These are phyloP conservation scores for Megalops atlanticus DNA, from an alignment of 2,113 vertebrate genomes.

Conservation along the genomic window DNA sequence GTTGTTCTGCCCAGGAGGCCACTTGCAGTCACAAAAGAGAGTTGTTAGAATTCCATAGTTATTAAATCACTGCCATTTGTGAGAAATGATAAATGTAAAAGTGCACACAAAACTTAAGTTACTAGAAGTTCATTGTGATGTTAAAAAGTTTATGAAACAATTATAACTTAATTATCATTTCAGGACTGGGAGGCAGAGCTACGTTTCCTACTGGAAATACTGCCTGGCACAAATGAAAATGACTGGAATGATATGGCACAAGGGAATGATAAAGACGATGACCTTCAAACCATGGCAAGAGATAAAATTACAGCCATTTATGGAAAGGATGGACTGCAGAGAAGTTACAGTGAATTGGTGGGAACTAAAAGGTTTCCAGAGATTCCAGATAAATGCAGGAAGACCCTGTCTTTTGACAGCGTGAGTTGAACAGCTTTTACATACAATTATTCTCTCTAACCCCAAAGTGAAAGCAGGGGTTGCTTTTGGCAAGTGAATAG, in stretches of 20 bases:
- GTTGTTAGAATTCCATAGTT: too few relatives aligned
- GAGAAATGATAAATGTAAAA: too few relatives aligned
- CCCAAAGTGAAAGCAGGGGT: too few relatives aligned
- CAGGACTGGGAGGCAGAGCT: conserved; percentile 19
- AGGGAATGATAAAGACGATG: not conserved
- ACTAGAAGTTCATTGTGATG: not conserved
- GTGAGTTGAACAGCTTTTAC: conserved; percentile 10
- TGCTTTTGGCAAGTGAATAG: too few relatives aligned
- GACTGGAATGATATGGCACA: too few relatives aligned
- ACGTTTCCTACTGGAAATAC: not conserved
- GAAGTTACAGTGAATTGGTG: not conserved
- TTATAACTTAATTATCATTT: not conserved
- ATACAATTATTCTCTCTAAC: too few relatives aligned
- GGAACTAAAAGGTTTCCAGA: not conserved
- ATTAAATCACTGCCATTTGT: too few relatives aligned
- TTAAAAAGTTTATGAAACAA: too few relatives aligned
- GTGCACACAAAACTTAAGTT: not conserved
- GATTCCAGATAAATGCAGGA: not conserved
- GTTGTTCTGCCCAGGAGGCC: too few relatives aligned
- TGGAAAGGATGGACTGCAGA: not conserved
- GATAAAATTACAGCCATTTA: conserved; percentile 22
- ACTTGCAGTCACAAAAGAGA: too few relatives aligned
- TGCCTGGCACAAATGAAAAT: not conserved
- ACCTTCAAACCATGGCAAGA: not conserved
- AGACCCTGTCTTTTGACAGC: not conserved